phyloP scores from a whole-genome alignment of 2,113 vertebrate genomes.

The Otis tarda region DNA sequence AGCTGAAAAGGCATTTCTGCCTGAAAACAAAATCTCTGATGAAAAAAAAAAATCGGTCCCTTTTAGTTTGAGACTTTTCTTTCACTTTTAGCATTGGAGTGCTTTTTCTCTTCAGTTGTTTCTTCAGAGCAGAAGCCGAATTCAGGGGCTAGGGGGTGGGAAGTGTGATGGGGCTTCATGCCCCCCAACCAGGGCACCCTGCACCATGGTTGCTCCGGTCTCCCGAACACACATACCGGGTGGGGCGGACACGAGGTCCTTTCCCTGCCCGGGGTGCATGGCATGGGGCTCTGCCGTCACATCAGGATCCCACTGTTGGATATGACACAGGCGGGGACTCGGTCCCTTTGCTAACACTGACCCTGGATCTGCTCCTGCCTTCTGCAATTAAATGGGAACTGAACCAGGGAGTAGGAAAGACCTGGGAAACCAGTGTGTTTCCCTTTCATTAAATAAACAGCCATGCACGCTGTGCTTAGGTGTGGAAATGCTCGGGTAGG shows the following conservation, averaged over 20 bases:
- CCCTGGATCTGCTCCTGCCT: accelerated
- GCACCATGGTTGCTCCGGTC: accelerated
- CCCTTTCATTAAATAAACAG: neutral
- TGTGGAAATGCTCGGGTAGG: neutral
- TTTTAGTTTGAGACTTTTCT: neutral
- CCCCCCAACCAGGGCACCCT: accelerated
- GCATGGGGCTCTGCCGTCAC: neutral
- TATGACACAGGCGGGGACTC: accelerated
- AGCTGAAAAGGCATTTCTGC: neutral
- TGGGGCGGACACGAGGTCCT: neutral
- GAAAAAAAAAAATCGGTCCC: neutral
- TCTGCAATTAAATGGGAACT: neutral
- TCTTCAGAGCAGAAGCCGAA: neutral
- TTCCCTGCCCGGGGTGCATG: accelerated
- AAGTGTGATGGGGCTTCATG: accelerated
- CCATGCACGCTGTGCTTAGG: neutral
- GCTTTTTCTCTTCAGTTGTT: neutral
- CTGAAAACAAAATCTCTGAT: neutral
- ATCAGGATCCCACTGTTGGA: accelerated
- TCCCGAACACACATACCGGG: accelerated
- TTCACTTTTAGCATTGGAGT: neutral
- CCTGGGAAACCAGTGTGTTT: neutral
- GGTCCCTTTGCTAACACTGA: no score
- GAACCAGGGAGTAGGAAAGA: neutral
- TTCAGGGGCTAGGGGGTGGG: neutral